These are phyloP conservation scores for Grallaria varia DNA, from an alignment of 2,113 vertebrate genomes.

Conservation along the genomic window DNA sequence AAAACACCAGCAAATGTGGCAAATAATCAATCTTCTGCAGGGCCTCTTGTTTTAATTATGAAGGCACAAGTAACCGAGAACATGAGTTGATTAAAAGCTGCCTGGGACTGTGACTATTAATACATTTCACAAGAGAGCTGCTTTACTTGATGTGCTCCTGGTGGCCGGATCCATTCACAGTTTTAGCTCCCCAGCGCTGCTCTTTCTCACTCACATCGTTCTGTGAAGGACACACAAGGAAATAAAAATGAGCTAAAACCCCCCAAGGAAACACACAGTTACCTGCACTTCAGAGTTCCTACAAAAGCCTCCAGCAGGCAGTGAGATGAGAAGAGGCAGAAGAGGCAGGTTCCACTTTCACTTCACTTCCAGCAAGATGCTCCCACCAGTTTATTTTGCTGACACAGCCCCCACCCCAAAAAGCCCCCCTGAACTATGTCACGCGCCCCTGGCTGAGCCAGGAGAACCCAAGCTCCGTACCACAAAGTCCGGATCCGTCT, in stretches of 20 bases:
- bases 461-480: conserved; percentile 54
- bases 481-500: conserved; percentile 97
- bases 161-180: conserved; percentile 91
- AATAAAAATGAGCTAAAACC: background rate
- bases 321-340: background rate
- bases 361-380: background rate
- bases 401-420: fast-evolving
- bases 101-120: background rate
- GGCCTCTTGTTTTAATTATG: conserved; percentile 28
- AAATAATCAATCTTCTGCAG: background rate
- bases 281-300: background rate
- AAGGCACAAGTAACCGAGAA: background rate
- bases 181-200: conserved; percentile 97
- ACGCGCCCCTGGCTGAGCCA: background rate
- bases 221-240: conserved; percentile 63
- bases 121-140: background rate
- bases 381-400: background rate
- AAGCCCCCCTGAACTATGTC: fast-evolving
- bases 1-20: background rate
- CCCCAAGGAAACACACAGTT: background rate
- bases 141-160: conserved; percentile 96
- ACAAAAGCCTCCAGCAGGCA: background rate
- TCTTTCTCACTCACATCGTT: conserved; percentile 96
- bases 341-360: background rate
- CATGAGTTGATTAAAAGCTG: background rate